Percentiles rank a stretch among this genome's conserved stretches.
Evolutionary conservation across 2,113 vertebrate genomes (phyloP).

Genomic region (Elephantulus edwardii): DNA sequence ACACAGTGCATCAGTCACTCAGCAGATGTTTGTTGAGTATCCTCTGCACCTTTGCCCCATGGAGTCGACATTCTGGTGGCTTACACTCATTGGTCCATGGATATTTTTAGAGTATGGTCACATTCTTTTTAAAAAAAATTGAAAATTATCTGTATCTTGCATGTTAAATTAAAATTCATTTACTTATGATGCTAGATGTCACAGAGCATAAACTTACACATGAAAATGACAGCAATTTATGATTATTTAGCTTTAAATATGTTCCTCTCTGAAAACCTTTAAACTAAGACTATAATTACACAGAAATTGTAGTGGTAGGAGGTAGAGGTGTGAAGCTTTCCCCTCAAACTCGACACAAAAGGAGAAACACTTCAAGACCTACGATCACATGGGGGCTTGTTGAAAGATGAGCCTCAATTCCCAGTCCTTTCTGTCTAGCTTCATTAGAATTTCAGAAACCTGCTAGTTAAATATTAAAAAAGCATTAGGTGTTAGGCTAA

Average conservation of each 20-base stretch:
- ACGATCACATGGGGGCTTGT: not conserved
- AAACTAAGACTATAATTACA: not conserved
- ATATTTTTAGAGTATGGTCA: not conserved
- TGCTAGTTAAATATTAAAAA: not conserved
- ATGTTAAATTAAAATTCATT: not conserved
- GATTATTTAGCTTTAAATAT: not conserved
- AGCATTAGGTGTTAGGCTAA: not conserved
- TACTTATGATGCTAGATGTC: not conserved
- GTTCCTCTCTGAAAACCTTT: not conserved
- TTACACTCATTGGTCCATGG: accelerated
- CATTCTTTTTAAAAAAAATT: not conserved
- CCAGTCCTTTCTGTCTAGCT: not conserved
- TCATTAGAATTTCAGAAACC: not conserved
- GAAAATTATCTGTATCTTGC: not conserved
- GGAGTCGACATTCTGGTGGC: too few species aligned
- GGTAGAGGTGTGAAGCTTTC: not conserved
- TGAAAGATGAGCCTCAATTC: not conserved
- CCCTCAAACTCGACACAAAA: not conserved
- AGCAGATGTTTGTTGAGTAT: not conserved
- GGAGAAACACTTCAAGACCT: too few species aligned
- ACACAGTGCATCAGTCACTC: not conserved
- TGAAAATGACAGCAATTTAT: not conserved
- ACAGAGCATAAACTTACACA: not conserved
- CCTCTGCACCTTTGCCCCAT: accelerated
- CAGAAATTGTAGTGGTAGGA: not conserved